Conservation (phyloP, 2,888 invertebrate genomes). For the Mystacides longicornis region DNA sequence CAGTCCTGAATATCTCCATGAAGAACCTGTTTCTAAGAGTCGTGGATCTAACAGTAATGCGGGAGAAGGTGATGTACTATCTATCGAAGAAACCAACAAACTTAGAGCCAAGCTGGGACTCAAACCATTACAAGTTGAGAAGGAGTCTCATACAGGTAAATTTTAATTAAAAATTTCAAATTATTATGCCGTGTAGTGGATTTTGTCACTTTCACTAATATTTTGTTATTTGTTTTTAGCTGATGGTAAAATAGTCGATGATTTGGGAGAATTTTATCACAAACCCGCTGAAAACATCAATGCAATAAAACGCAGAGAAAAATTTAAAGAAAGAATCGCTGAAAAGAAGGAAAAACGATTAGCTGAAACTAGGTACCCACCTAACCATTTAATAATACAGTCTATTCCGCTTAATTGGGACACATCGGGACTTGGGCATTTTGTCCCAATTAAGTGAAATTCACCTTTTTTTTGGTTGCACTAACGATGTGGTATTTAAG, state of each 20-base stretch:
- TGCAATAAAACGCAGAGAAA: constrained; percentile 68
- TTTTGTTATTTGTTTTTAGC: constrained; percentile 33
- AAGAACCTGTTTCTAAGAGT: constrained; percentile 8
- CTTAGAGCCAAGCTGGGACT: constrained; percentile 88
- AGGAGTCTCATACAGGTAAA: constrained; percentile 37
- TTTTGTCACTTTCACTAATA: no score
- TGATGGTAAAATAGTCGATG: constrained; percentile 48
- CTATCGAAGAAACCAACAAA: constrained; percentile 80
- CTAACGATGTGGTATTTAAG: no score
- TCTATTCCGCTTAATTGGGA: no score
- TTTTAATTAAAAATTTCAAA: background rate
- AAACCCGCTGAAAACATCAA: constrained; percentile 73
- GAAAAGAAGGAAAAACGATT: constrained; percentile 72
- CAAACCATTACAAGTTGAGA: constrained; percentile 75
- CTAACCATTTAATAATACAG: no score
- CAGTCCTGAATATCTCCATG: constrained; percentile 21
- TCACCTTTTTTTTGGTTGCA: no score
- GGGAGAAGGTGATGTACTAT: constrained; percentile 50
- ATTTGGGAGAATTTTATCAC: constrained; percentile 77
- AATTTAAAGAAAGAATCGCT: constrained; percentile 71
- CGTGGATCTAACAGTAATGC: background rate
- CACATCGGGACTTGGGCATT: no score
- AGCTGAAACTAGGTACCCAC: constrained; percentile 55
- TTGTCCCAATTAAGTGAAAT: no score
- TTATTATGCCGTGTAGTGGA: no score